Evolutionary conservation across 2,888 invertebrate species (phyloP).

Genomic region (Ophion ellenae): DNA sequence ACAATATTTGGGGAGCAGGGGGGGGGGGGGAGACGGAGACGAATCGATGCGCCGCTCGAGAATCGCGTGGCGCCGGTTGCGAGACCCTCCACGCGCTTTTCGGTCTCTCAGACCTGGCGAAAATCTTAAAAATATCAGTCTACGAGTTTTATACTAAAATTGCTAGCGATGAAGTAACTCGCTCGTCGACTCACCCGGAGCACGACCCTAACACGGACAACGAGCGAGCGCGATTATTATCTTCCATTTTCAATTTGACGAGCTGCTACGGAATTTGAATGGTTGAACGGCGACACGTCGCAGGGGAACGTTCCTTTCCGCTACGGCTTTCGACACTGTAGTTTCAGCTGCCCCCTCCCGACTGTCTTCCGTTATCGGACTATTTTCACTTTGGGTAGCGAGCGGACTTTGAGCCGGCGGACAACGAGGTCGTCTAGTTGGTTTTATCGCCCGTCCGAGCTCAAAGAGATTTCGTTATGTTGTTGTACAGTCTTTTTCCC

Average conservation of each 20-base stretch:
- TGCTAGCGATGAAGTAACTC: conserved; percentile 50
- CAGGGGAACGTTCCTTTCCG: background rate
- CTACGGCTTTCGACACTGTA: conserved; percentile 1
- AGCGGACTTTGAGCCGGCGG: conserved; percentile 55
- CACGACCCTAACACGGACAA: conserved; percentile 49
- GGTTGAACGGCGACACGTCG: conserved; percentile 6
- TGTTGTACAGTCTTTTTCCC: conserved; percentile 93
- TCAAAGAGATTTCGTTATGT: conserved; percentile 91
- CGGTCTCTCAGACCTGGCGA: conserved; percentile 48
- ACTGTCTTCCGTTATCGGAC: background rate
- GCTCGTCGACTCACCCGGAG: conserved; percentile 46
- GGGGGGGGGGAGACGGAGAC: too few relatives aligned
- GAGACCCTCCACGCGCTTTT: too few relatives aligned
- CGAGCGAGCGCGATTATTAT: conserved; percentile 32
- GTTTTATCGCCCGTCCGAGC: conserved; percentile 38
- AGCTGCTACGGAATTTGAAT: conserved; percentile 32
- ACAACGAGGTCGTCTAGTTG: conserved; percentile 34
- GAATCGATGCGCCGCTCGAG: too few relatives aligned
- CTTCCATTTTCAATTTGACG: conserved; percentile 23
- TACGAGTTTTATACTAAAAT: conserved; percentile 81
- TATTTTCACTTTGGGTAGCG: conserved; percentile 32
- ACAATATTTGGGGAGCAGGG: background rate
- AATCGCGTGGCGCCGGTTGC: too few relatives aligned
- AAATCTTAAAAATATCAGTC: conserved; percentile 83
- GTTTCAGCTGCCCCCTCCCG: conserved; percentile 5